Percentiles rank a stretch among this genome's conserved stretches.
phyloP scores from a whole-genome alignment of 2,797 vertebrate species.

The Molossus molossus region DNA sequence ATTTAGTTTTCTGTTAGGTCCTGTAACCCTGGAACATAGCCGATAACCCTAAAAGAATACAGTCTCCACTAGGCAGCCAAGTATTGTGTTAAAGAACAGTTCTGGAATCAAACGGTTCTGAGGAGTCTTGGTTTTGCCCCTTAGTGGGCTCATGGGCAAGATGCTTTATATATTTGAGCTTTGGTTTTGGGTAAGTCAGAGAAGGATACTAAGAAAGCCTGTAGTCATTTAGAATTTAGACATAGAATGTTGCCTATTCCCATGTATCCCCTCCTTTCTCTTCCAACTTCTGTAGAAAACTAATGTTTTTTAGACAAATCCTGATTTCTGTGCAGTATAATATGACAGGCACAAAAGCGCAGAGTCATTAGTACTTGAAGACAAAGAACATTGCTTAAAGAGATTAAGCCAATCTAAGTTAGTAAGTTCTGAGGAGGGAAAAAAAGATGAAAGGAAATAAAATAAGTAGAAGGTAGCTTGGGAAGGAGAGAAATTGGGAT shows the following conservation, averaged over 20 bases:
- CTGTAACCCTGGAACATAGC: background rate
- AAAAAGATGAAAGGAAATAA: background rate
- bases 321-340: background rate
- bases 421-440: background rate
- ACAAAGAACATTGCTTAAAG: slow-evolving; percentile 40
- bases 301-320: background rate
- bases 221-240: background rate
- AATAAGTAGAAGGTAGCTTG: background rate
- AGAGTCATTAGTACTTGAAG: background rate
- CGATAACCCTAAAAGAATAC: background rate
- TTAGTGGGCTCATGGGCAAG: background rate
- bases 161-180: background rate
- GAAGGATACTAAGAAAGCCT: background rate
- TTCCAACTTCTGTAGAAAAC: background rate
- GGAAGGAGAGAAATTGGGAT: background rate
- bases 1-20: background rate
- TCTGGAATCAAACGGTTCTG: background rate
- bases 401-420: slow-evolving; percentile 43
- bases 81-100: background rate
- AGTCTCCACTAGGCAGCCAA: background rate
- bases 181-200: background rate
- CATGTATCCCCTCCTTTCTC: background rate
- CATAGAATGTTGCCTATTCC: background rate
- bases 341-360: background rate
- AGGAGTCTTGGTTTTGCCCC: background rate